Evolutionary conservation across 1,140 invertebrate species (phyloP).

Genomic region (Acyrthosiphon pisum): DNA sequence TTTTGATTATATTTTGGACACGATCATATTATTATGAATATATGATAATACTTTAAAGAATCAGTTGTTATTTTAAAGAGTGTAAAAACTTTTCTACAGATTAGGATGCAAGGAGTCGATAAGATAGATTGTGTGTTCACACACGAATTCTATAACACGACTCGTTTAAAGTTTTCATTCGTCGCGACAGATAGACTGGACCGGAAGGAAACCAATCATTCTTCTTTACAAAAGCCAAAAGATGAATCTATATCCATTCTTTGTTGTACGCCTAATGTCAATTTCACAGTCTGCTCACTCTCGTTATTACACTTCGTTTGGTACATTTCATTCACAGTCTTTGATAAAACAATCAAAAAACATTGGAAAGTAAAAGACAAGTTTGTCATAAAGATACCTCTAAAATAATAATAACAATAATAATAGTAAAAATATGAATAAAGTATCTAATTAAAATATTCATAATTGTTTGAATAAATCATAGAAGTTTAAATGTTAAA

Average conservation of each 20-base stretch:
- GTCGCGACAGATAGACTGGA: background rate
- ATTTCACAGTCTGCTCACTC: background rate
- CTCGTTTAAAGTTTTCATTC: background rate
- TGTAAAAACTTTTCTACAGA: background rate
- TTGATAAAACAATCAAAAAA: background rate
- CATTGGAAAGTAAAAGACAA: background rate
- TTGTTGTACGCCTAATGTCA: background rate
- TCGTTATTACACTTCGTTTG: background rate
- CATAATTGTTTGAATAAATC: background rate
- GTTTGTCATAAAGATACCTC: background rate
- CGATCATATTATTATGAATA: background rate
- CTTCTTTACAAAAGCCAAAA: background rate
- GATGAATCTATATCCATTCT: constrained; percentile 9
- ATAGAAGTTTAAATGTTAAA: background rate
- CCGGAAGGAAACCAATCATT: constrained; percentile 16
- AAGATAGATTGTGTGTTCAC: background rate
- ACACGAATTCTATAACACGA: background rate
- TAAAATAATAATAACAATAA: background rate
- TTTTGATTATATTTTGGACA: background rate
- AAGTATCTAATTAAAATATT: background rate
- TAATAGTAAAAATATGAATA: background rate
- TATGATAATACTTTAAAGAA: background rate
- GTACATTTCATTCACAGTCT: background rate
- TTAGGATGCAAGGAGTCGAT: background rate
- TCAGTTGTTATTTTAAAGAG: background rate